Conservation (phyloP, 2,797 vertebrate species). For the Zenarchopterus dispar region DNA sequence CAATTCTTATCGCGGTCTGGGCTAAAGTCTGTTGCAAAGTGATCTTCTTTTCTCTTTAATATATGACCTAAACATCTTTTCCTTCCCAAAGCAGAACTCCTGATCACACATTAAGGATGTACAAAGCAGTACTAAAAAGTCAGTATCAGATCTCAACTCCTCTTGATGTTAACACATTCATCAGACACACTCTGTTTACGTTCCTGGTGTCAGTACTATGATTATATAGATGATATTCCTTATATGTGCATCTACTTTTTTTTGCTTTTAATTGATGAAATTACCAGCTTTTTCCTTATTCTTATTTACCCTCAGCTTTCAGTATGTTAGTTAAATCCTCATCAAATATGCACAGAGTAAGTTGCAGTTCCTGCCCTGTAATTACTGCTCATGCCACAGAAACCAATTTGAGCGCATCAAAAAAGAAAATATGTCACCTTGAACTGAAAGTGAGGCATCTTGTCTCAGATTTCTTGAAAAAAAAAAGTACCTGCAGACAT, state of each 20-base stretch:
- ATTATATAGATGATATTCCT: slow-evolving; percentile 4
- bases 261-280: slow-evolving; percentile 7
- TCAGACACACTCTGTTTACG: slow-evolving; percentile 4
- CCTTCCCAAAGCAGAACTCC: slow-evolving; percentile 11
- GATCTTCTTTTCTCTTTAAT: slow-evolving; percentile 24
- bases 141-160: slow-evolving; percentile 16
- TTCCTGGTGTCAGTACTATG: neutral
- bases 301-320: neutral
- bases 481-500: slow-evolving; percentile 22
- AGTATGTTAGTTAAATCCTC: too few relatives aligned
- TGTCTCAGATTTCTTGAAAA: slow-evolving; percentile 22
- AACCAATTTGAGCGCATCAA: slow-evolving; percentile 13
- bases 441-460: slow-evolving; percentile 33
- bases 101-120: slow-evolving; percentile 16
- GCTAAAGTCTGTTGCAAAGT: slow-evolving; percentile 23
- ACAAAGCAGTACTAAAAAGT: slow-evolving; percentile 16
- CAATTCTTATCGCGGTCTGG: slow-evolving; percentile 27
- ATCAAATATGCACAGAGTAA: slow-evolving; percentile 3
- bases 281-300: neutral
- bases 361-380: slow-evolving; percentile 1
- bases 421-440: slow-evolving; percentile 31
- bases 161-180: slow-evolving; percentile 26
- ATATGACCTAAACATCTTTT: slow-evolving; percentile 17
- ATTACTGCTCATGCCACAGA: neutral
- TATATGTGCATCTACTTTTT: neutral